A percentile compares a stretch with the other conserved stretches of the same genome.
phyloP scores from a whole-genome alignment of 1,140 invertebrate genomes.

The Drosophila yakuba region DNA sequence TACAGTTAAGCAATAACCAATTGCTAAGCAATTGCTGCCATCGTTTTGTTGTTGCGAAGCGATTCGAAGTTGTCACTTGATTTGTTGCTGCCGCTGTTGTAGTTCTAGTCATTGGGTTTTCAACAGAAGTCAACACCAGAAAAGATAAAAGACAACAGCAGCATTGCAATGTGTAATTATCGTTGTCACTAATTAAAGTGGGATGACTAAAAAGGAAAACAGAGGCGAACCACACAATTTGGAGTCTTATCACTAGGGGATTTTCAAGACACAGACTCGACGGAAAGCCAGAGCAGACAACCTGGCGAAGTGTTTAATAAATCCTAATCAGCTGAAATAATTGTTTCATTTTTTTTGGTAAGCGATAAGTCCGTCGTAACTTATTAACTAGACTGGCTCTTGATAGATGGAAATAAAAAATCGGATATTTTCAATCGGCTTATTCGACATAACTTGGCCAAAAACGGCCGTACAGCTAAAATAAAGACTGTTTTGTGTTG shows the following conservation, averaged over 20 bases:
- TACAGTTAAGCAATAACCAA: constrained; percentile 80
- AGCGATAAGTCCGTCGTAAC: constrained; percentile 17
- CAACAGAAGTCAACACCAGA: constrained; percentile 72
- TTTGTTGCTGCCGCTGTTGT: constrained; percentile 49
- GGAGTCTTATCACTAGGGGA: constrained; percentile 41
- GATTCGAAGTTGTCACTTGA: constrained; percentile 48
- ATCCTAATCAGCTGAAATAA: constrained; percentile 27
- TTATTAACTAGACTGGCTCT: constrained; percentile 12
- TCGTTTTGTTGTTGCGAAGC: constrained; percentile 37
- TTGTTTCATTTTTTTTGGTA: not conserved
- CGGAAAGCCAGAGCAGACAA: constrained; percentile 27
- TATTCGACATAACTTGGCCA: no score
- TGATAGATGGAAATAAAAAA: not conserved
- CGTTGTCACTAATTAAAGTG: constrained; percentile 82
- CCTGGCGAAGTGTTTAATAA: constrained; percentile 43
- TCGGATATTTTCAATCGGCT: no score
- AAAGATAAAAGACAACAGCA: constrained; percentile 67
- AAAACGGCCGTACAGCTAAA: no score
- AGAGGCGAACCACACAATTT: constrained; percentile 6
- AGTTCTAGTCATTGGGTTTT: constrained; percentile 62
- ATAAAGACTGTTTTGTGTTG: no score
- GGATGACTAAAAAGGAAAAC: constrained; percentile 32
- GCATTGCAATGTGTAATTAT: constrained; percentile 71
- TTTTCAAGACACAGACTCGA: constrained; percentile 33
- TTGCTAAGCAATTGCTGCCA: constrained; percentile 69